Evolutionary conservation across 2,888 invertebrate species (phyloP), one percentile per base, ranked within the genome.

Genomic region (Malacosoma neustria): DNA sequence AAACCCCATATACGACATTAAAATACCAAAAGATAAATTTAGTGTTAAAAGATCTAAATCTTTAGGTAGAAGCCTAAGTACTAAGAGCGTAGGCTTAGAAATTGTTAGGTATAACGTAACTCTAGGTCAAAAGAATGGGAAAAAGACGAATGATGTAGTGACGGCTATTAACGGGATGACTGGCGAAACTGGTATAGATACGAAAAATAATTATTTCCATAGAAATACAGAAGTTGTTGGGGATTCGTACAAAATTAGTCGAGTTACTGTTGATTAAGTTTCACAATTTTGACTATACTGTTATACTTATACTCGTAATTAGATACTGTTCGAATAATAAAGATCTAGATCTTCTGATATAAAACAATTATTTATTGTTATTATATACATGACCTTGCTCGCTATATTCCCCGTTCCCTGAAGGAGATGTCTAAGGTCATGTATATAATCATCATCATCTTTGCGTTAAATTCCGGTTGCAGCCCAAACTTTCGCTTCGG

Each of bases 1-100:
- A 29, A 85, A 81, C 49, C 84, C 85, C 0, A 57, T 80, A 11
- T 79, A 81, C 57, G 80, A 82, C 43, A 65, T 74, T 6, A 84
- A 80, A 45, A 59, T 84, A 13, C 76, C 80, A 0, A 65, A 57
- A 47, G 76, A 84, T 51, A 77, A 71, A 42, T 82, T 84, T 47
- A 47, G 47, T 0, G 80, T 81, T 2, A 85, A 84, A 43, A 46
- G 84, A 15, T 77, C 84, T 1, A 82, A 81, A 38, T 81, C 80
- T 0, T 33, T 85, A 14, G 77, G 80, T 1, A 51, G 81, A 1
- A 79, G 69, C 35, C 76, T 75, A 12, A 81, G 70, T 39, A 55
- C 71, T 1, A 71, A 59, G 32, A 68, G 56, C 30, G 14, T 67
- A 30, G 72, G 68, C 1, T 13, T 76, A 7, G 81, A 82, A 38